phyloP scores from a whole-genome alignment of 2,113 vertebrate species.

The Xenopus borealis region DNA sequence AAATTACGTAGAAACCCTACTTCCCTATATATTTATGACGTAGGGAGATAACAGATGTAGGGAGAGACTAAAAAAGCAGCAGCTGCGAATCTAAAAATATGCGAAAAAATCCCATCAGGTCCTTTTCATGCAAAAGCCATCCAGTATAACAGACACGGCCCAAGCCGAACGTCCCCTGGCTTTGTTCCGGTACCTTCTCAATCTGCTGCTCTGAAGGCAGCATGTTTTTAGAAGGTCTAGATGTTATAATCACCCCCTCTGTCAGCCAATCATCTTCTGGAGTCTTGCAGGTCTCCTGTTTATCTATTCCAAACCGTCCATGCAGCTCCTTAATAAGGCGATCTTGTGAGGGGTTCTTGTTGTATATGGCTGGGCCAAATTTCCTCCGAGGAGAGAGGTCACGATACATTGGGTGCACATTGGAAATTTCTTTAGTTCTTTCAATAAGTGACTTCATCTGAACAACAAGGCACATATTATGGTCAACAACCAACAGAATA shows the following conservation, averaged over 20 bases:
- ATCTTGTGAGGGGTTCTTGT: slow-evolving; percentile 88
- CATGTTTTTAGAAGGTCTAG: slow-evolving; percentile 73
- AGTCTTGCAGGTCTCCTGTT: slow-evolving; percentile 66
- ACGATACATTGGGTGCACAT: slow-evolving; percentile 91
- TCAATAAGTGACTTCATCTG: slow-evolving; percentile 94
- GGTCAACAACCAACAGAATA: not conserved
- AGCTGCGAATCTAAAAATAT: too few species aligned
- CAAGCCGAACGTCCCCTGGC: accelerated
- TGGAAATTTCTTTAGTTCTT: slow-evolving; percentile 87
- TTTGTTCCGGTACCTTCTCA: slow-evolving; percentile 76
- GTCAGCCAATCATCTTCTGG: slow-evolving; percentile 82
- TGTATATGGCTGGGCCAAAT: slow-evolving; percentile 81
- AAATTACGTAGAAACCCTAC: too few species aligned
- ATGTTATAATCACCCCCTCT: slow-evolving; percentile 78
- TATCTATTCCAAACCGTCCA: slow-evolving; percentile 83
- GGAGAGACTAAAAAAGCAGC: too few species aligned
- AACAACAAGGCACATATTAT: slow-evolving; percentile 56
- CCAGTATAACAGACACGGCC: not conserved
- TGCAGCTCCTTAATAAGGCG: slow-evolving; percentile 86
- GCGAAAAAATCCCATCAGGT: too few species aligned
- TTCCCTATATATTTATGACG: too few species aligned
- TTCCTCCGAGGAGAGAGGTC: slow-evolving; percentile 82
- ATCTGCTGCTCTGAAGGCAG: slow-evolving; percentile 63
- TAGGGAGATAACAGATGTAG: too few species aligned
- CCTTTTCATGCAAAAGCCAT: too few species aligned